phyloP scores from a whole-genome alignment of 2,888 invertebrate species.

The Teleiodes luculella region DNA sequence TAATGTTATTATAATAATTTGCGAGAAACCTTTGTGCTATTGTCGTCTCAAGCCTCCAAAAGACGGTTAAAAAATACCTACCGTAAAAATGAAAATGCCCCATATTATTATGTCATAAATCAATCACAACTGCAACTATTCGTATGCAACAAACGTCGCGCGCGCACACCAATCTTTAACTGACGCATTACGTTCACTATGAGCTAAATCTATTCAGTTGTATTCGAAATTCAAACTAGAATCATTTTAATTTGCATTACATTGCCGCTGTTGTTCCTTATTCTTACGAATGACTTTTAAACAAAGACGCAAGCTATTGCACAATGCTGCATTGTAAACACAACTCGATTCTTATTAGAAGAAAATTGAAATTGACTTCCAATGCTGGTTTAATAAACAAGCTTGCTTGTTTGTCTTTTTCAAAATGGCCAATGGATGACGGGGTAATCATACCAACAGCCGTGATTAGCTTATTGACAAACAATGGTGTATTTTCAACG shows the following conservation, averaged over 20 bases:
- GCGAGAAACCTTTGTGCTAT: no score
- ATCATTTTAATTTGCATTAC: not conserved
- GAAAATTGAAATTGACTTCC: not conserved
- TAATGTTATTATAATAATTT: no score
- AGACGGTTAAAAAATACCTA: no score
- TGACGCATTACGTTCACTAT: not conserved
- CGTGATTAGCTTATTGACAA: not conserved
- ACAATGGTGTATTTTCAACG: constrained; percentile 2
- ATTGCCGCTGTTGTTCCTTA: not conserved
- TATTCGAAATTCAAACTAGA: not conserved
- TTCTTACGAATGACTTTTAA: not conserved
- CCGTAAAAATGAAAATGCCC: no score
- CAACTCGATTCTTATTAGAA: not conserved
- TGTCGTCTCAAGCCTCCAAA: no score
- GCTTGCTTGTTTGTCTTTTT: not conserved
- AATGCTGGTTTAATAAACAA: not conserved
- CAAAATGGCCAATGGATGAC: not conserved
- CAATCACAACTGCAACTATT: no score
- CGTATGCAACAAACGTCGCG: not conserved
- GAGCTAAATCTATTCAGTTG: not conserved
- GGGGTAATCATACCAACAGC: not conserved
- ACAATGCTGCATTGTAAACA: not conserved
- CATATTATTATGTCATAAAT: no score
- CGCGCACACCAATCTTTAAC: not conserved
- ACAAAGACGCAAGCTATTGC: not conserved